Evolutionary conservation across 2,797 vertebrate species (phyloP), one percentile per base, ranked within the genome.

Genomic region (Huso huso): DNA sequence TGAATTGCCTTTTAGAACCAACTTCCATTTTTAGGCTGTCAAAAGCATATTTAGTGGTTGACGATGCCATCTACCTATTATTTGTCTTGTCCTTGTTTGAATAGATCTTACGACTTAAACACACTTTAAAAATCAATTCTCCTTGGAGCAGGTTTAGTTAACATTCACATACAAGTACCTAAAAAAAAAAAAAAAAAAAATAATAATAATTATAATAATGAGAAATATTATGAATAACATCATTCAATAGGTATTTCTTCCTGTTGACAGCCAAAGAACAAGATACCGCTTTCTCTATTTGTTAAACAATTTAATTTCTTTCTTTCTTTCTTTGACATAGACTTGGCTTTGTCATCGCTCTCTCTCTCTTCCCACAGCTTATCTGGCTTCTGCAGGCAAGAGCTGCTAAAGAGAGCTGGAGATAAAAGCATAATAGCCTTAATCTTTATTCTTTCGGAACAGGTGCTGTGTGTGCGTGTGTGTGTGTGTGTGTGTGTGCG

Each of bases 381-480:
- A 90, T 89, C 87, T 70, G 78, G 73, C 69, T 12, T 68, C 73
- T 77, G 82, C 88, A 90, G 87, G 82, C 67, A 82, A 81, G 66
- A 6, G 60, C 77, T 62, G 74, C 66, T 71, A 74, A 75, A 73
- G 78, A 70, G 70, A 70, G 70, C 61, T 65, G 71, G 65, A 77
- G 77, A 74, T 78, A 72, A 76, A 81, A 71, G 84, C 48, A 70
- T 63, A 82, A 82, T 77, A 71, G 73, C 79, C 82, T 83, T 86
- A 83, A 88, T 86, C 84, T 75, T 75, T 80, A 76, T 37, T 37
- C 37, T 5, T 37, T 37, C 37, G 4, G 23, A 37, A 37, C 23
- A 37, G 23, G 23, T 2, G 2, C 23, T 37, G 37, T 37, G 37
- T 5, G 37, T 37, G 37, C 5, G 37, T 37, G 37, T 37, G 37